Base-by-base conservation (phyloP, 2,888 invertebrate genomes). In the Lutraria lutraria region DNA sequence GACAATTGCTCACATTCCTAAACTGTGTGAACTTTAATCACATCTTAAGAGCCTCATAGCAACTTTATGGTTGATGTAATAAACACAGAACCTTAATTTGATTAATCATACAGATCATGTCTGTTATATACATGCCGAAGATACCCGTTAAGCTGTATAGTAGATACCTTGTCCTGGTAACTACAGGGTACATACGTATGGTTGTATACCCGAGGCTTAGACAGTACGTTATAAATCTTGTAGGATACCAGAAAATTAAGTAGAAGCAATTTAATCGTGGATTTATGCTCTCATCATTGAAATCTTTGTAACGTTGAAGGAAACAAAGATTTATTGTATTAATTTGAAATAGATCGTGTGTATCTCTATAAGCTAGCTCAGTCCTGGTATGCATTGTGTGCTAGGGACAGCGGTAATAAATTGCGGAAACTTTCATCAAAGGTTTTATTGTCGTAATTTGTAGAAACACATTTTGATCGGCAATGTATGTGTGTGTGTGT, bases 241-340 rank as follows among this genome's bases (percentile, higher is more conserved):
- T 34, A 8, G n/a, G 85, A 83, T 84, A 83, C 72, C 80, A 80
- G 60, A 34, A 88, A 88, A 56, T 76, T 84, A 84, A 88, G 81
- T 86, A 82, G 29, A 76, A 29, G 12, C 88, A 87, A 88, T 90
- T 90, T 85, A 88, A 87, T 88, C 81, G 43, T 60, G 85, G 88
- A 88, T 87, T 90, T 88, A 68, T 29, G 56, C 56, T 82, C 68
- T 53, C n/a, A 80, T 68, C 76, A 79, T 87, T 88, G 83, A 86
- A 81, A 86, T 90, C 80, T 83, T 88, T 88, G 68, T 63, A 79
- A 68, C 56, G 29, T 79, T 85, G 80, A 29, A 56, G n/a, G 29
- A 79, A 85, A 83, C 52, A 68, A 81, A 85, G 85, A 88, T 88
- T 88, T 84, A 88, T 81, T 85, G 88, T 84, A 76, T 81, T 84